Percentiles rank a stretch among this genome's conserved stretches.
Conservation (phyloP, 2,113 vertebrate species). For the Sclerurus mexicanus region DNA sequence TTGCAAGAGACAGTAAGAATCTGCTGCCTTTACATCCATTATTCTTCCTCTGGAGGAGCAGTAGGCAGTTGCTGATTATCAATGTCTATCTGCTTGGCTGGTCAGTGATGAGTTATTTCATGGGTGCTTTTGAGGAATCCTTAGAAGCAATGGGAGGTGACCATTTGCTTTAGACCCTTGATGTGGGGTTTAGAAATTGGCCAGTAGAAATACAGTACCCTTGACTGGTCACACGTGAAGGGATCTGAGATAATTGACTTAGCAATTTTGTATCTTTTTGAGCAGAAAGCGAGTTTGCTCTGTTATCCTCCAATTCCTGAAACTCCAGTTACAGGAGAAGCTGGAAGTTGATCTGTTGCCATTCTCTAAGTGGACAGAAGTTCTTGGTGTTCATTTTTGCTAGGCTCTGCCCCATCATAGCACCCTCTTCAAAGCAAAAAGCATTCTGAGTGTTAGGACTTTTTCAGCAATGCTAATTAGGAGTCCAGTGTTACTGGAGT, state of each 20-base stretch:
- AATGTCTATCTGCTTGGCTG: accelerated
- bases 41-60: background rate
- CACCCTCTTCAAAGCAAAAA: background rate
- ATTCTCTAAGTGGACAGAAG: background rate
- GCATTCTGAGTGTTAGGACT: background rate
- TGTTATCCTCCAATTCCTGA: background rate
- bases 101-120: background rate
- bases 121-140: background rate
- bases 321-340: background rate
- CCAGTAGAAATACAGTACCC: background rate
- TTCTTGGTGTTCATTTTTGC: background rate
- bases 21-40: background rate
- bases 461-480: background rate
- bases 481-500: background rate
- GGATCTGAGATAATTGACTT: background rate
- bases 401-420: background rate
- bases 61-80: background rate
- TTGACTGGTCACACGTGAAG: background rate
- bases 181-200: background rate
- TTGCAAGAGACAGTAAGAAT: background rate
- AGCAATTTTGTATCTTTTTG: background rate
- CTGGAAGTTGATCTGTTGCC: background rate
- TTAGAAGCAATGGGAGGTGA: background rate
- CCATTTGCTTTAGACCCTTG: background rate
- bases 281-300: background rate